phyloP scores from a whole-genome alignment of 2,888 invertebrate genomes.

The Hirtodrosophila alboralis region DNA sequence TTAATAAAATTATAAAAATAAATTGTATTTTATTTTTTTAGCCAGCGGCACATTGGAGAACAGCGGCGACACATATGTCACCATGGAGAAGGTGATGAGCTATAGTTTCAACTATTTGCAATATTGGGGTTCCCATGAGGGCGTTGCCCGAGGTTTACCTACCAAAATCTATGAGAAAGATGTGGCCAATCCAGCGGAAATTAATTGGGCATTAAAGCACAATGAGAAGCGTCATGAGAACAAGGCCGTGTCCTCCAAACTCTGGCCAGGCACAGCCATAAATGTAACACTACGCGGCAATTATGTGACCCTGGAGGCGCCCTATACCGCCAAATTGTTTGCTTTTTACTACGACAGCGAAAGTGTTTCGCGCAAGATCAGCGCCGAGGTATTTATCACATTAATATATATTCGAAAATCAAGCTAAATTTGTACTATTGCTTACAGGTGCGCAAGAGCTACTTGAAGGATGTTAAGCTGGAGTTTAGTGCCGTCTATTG shows the following conservation, averaged over 20 bases:
- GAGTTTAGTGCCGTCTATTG: conserved; percentile 92
- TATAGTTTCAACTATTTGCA: conserved; percentile 89
- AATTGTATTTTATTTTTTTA: conserved; percentile 27
- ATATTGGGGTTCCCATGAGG: conserved; percentile 92
- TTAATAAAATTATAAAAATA: background rate
- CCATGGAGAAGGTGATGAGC: conserved; percentile 89
- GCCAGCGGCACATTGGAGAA: conserved; percentile 85
- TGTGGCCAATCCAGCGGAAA: conserved; percentile 84
- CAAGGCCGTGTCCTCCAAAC: conserved; percentile 86
- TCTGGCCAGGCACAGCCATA: conserved; percentile 91
- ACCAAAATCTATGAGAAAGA: conserved; percentile 82
- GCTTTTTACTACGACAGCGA: conserved; percentile 85
- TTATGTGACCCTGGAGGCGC: conserved; percentile 89
- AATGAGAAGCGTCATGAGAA: conserved; percentile 85
- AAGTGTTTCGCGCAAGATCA: conserved; percentile 81
- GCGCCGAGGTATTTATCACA: conserved; percentile 73
- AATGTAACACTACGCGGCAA: conserved; percentile 92
- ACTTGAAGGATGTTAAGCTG: conserved; percentile 88
- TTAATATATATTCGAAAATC: background rate
- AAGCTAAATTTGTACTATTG: background rate
- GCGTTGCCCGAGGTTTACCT: conserved; percentile 83
- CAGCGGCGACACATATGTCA: conserved; percentile 86
- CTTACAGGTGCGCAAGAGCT: conserved; percentile 85
- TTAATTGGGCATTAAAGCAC: conserved; percentile 89
- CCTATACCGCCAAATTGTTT: conserved; percentile 89